Evolutionary conservation across 2,113 vertebrate species (phyloP).

Genomic region (Osmerus eperlanus): DNA sequence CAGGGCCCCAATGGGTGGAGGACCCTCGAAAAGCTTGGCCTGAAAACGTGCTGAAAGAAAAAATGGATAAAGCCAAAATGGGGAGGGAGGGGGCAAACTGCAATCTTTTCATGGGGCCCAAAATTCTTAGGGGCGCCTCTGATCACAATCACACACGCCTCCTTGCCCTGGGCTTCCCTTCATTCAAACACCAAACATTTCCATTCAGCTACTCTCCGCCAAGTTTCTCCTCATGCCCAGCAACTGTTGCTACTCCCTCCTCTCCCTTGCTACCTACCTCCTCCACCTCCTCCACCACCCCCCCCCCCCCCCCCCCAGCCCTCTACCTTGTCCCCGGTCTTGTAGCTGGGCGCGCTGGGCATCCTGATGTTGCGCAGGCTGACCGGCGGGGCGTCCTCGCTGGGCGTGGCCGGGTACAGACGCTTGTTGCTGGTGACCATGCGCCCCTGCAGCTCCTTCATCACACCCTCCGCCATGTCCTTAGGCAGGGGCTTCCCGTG

Average conservation of each 20-base stretch:
- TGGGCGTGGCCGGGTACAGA: slow-evolving; percentile 78
- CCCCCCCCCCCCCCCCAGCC: background rate
- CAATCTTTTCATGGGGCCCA: too few species aligned
- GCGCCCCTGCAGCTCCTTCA: slow-evolving; percentile 82
- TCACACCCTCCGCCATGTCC: slow-evolving; percentile 84
- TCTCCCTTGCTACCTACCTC: background rate
- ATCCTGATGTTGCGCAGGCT: slow-evolving; percentile 85
- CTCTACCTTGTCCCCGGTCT: slow-evolving; percentile 77
- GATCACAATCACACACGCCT: too few species aligned
- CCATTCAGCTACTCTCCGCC: too few species aligned
- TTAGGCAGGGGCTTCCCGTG: slow-evolving; percentile 91
- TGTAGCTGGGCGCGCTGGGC: slow-evolving; percentile 86
- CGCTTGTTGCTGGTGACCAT: slow-evolving; percentile 85
- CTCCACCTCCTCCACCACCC: background rate
- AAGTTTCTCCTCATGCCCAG: too few species aligned
- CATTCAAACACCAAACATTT: too few species aligned
- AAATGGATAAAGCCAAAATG: too few species aligned
- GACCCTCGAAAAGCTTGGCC: too few species aligned
- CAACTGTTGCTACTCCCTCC: background rate
- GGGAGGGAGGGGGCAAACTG: too few species aligned
- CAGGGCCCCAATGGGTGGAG: too few species aligned
- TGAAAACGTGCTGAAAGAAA: too few species aligned
- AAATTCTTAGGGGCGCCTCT: too few species aligned
- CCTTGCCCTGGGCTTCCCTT: too few species aligned
- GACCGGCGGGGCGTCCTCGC: slow-evolving; percentile 80